phyloP scores from a whole-genome alignment of 1,140 invertebrate genomes.

The Drosophila elegans region DNA sequence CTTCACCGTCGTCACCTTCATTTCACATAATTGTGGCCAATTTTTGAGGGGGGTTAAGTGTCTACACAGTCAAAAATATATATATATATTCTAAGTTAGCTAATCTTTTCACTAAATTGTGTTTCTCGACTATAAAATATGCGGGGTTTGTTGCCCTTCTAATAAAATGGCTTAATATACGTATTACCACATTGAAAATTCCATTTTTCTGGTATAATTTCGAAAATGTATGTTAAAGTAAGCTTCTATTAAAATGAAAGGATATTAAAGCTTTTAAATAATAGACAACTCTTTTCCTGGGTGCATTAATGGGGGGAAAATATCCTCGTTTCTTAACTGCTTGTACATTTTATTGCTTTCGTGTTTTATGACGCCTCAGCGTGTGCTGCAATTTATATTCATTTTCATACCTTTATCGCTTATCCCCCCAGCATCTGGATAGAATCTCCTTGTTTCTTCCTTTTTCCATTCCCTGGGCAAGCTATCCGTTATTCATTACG shows the following conservation, averaged over 20 bases:
- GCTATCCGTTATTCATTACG: not conserved
- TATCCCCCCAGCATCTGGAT: constrained; percentile 32
- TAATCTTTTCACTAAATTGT: too few relatives aligned
- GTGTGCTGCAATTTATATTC: constrained; percentile 69
- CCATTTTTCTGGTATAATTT: too few relatives aligned
- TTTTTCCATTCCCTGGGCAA: not conserved
- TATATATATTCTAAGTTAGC: too few relatives aligned
- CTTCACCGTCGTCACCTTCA: constrained; percentile 13
- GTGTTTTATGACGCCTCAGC: constrained; percentile 66
- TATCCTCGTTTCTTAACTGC: constrained; percentile 13
- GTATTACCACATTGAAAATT: too few relatives aligned
- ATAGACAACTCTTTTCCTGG: not conserved
- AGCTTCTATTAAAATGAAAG: not conserved
- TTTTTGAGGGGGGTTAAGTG: constrained; percentile 12
- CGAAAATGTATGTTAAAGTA: too few relatives aligned
- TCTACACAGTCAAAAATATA: constrained; percentile 1
- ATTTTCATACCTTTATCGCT: constrained; percentile 53
- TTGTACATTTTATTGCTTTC: constrained; percentile 54
- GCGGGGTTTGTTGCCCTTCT: too few relatives aligned
- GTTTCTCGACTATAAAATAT: too few relatives aligned
- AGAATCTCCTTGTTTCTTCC: constrained; percentile 11
- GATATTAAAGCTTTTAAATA: not conserved
- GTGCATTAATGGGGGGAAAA: not conserved
- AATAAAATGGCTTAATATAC: too few relatives aligned
- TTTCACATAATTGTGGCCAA: constrained; percentile 49